These are phyloP conservation scores for Propsilocerus akamusi DNA, from an alignment of 1,140 invertebrate genomes.

Conservation along the genomic window DNA sequence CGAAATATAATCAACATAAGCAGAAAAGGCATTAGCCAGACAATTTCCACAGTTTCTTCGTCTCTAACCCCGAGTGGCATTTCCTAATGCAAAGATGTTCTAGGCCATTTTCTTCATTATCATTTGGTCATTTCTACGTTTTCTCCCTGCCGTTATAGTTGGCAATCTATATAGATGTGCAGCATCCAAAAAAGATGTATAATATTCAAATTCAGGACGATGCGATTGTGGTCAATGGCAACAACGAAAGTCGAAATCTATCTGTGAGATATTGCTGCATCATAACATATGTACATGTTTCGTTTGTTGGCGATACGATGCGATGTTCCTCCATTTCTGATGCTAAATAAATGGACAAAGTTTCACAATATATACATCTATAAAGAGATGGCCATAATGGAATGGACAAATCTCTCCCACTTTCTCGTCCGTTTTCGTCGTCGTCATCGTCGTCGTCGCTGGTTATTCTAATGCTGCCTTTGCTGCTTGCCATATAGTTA, in stretches of 20 bases:
- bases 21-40: background rate
- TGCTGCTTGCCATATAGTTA: background rate
- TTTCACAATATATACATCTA: background rate
- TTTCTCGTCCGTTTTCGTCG: background rate
- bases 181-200: no score
- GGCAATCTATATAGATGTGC: no score
- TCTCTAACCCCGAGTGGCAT: background rate
- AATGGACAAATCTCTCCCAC: no score
- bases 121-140: background rate
- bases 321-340: background rate
- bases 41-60: background rate
- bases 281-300: background rate
- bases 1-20: background rate
- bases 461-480: background rate
- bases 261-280: background rate
- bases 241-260: background rate
- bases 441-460: background rate
- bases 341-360: slow-evolving; percentile 3
- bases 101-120: background rate
- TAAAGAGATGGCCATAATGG: no score
- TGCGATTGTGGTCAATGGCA: background rate
- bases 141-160: background rate
- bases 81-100: slow-evolving; percentile 3
- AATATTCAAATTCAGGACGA: no score
- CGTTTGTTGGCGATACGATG: background rate